Conservation (phyloP, 2,797 vertebrate species). For the Smutsia gigantea region DNA sequence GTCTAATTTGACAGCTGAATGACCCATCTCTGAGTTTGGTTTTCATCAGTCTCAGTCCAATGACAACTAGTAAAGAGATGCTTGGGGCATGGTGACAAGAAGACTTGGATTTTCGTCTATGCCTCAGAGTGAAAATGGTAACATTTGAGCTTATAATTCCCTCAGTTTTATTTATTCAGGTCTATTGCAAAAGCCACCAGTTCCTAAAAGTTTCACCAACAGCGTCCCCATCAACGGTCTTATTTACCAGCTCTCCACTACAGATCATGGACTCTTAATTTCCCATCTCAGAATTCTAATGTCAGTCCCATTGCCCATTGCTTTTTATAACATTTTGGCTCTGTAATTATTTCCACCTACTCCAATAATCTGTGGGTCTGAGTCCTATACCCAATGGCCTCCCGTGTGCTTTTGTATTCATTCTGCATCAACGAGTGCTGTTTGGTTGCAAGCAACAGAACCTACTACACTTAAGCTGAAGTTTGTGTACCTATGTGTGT, state of each 20-base stretch:
- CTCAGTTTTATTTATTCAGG: not conserved
- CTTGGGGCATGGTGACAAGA: not conserved
- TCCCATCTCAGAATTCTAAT: not conserved
- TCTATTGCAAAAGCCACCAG: not conserved
- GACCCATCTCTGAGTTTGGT: not conserved
- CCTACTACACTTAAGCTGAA: not conserved
- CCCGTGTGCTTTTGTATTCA: not conserved
- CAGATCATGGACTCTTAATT: not conserved
- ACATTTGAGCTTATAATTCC: not conserved
- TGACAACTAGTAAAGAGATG: not conserved
- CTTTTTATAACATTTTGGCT: not conserved
- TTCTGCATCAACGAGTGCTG: not conserved
- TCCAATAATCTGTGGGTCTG: not conserved
- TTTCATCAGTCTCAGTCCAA: not conserved
- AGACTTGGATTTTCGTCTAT: not conserved
- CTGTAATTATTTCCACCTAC: not conserved
- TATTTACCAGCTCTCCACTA: not conserved
- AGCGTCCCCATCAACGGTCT: not conserved
- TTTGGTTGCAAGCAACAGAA: not conserved
- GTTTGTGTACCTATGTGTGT: not conserved
- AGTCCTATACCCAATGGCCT: too few relatives aligned
- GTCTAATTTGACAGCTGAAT: not conserved
- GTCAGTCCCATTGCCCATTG: not conserved
- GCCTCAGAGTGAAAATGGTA: not conserved
- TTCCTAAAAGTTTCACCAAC: not conserved